phyloP scores from a whole-genome alignment of 2,888 invertebrate species.

The Eumerus sabulonum region DNA sequence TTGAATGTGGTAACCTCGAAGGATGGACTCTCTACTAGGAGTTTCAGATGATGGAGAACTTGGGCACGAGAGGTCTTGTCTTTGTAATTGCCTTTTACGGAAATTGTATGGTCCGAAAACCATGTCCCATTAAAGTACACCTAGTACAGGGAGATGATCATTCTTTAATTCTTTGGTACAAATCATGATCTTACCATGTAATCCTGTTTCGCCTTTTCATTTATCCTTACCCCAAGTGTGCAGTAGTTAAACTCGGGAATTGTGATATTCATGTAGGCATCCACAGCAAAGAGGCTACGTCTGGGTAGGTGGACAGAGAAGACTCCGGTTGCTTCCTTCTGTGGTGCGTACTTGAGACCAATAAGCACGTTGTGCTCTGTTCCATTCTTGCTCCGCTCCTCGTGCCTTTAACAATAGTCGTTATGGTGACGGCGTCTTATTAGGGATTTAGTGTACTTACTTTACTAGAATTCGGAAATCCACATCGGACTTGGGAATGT shows the following conservation, averaged over 20 bases:
- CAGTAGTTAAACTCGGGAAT: slow-evolving; percentile 87
- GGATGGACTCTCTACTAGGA: slow-evolving; percentile 85
- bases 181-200: slow-evolving; percentile 82
- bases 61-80: slow-evolving; percentile 85
- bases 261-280: slow-evolving; percentile 86
- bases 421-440: not conserved
- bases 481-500: slow-evolving; percentile 84
- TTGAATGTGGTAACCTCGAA: slow-evolving; percentile 85
- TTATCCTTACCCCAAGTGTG: slow-evolving; percentile 83
- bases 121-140: slow-evolving; percentile 86
- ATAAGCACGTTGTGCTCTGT: slow-evolving; percentile 80
- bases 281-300: slow-evolving; percentile 83
- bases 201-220: slow-evolving; percentile 84
- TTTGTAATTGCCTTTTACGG: slow-evolving; percentile 86
- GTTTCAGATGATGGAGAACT: slow-evolving; percentile 85
- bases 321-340: slow-evolving; percentile 82
- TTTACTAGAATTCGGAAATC: slow-evolving; percentile 83
- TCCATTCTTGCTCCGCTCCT: slow-evolving; percentile 79
- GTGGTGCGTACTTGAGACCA: slow-evolving; percentile 81
- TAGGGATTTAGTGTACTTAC: slow-evolving; percentile 67
- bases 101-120: slow-evolving; percentile 86
- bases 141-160: slow-evolving; percentile 76
- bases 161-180: not conserved
- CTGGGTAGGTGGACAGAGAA: slow-evolving; percentile 84
- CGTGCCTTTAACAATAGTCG: slow-evolving; percentile 72